Conservation (phyloP, 2,797 vertebrate species). For the Sebastes hubbsi region DNA sequence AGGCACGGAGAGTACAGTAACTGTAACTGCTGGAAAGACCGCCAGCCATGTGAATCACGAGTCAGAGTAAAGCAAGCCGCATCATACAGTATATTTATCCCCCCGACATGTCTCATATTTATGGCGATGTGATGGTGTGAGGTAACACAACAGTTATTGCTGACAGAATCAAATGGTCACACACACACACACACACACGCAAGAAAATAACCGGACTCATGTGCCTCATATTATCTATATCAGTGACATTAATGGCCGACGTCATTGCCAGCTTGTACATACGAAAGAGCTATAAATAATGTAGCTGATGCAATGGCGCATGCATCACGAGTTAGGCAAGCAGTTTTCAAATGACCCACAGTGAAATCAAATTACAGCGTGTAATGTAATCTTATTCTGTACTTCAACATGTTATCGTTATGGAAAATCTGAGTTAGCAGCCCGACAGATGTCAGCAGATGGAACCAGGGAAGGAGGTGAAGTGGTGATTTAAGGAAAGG, state of each 20-base stretch:
- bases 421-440: slow-evolving; percentile 42
- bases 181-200: background rate
- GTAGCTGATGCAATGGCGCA: slow-evolving; percentile 55
- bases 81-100: slow-evolving; percentile 49
- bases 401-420: slow-evolving; percentile 36
- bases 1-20: slow-evolving; percentile 23
- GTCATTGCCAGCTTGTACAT: slow-evolving; percentile 35
- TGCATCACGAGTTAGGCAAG: slow-evolving; percentile 42
- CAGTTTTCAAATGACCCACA: slow-evolving; percentile 42
- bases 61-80: slow-evolving; percentile 16
- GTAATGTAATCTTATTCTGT: slow-evolving; percentile 42
- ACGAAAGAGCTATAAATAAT: slow-evolving; percentile 66
- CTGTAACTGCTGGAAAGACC: slow-evolving; percentile 19
- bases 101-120: slow-evolving; percentile 22
- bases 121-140: slow-evolving; percentile 30
- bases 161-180: slow-evolving; percentile 38
- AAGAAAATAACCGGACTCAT: slow-evolving; percentile 23
- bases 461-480: background rate
- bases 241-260: slow-evolving; percentile 39
- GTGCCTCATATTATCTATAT: slow-evolving; percentile 31
- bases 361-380: slow-evolving; percentile 45
- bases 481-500: background rate
- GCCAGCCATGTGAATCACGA: slow-evolving; percentile 20
- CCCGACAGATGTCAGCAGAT: background rate
- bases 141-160: slow-evolving; percentile 36